Conservation (phyloP, 1,140 invertebrate species). For the Diabrotica virgifera region DNA sequence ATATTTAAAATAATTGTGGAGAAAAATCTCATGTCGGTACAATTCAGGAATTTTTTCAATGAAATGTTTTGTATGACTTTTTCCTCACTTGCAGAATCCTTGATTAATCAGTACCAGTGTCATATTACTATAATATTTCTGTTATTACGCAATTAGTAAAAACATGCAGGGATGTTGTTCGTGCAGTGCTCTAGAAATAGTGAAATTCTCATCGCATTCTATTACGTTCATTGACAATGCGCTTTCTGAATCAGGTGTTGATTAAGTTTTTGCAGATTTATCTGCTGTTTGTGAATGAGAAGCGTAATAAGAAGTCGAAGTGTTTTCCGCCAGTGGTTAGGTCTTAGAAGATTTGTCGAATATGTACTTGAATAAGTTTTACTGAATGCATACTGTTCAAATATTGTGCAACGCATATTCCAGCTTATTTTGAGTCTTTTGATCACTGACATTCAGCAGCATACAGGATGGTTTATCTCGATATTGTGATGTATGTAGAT, state of each 20-base stretch:
- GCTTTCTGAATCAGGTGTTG: slow-evolving; percentile 24
- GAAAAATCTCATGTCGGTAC: no score
- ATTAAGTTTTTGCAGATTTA: slow-evolving; percentile 16
- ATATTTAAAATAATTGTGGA: no score
- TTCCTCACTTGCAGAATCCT: neutral
- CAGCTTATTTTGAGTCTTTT: no score
- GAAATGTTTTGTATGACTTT: no score
- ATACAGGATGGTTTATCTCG: no score
- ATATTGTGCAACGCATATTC: no score
- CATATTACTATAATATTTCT: slow-evolving; percentile 25
- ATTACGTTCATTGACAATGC: slow-evolving; percentile 24
- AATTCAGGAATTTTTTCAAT: no score
- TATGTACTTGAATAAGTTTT: no score
- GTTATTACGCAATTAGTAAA: neutral
- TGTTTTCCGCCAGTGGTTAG: neutral
- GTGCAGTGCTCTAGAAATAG: slow-evolving; percentile 16
- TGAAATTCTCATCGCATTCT: slow-evolving; percentile 24
- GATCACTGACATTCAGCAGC: no score
- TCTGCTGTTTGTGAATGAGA: slow-evolving; percentile 20
- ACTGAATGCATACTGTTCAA: no score
- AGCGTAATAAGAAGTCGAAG: neutral
- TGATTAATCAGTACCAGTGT: slow-evolving; percentile 4
- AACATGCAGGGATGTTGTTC: slow-evolving; percentile 1
- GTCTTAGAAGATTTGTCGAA: no score
- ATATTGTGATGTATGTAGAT: no score